Evolutionary conservation across 2,113 vertebrate species (phyloP).

Genomic region (Deroptyus accipitrinus): DNA sequence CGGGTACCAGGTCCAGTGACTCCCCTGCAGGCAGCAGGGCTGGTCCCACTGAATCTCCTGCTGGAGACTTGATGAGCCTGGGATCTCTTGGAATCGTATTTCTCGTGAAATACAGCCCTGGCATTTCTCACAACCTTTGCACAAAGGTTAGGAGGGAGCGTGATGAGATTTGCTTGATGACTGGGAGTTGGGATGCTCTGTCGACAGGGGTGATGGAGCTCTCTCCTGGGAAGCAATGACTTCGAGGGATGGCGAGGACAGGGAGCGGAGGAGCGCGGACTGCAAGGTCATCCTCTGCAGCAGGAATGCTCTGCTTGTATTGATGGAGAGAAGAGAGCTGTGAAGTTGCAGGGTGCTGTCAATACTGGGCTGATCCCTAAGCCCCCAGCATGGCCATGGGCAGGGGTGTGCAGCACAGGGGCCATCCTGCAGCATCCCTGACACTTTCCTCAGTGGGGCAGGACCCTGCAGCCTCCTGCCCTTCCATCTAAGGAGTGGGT

Average conservation of each 20-base stretch:
- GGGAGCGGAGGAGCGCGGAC: fast-evolving
- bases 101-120: slow-evolving; percentile 40
- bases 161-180: slow-evolving; percentile 5
- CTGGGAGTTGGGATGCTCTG: background rate
- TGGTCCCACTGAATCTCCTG: fast-evolving
- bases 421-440: fast-evolving
- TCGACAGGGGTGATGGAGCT: background rate
- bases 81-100: fast-evolving
- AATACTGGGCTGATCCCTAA: background rate
- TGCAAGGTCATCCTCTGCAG: background rate
- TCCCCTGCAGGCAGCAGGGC: background rate
- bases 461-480: background rate
- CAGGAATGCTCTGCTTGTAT: background rate
- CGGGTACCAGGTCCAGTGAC: background rate
- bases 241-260: background rate
- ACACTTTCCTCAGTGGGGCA: fast-evolving
- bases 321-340: fast-evolving
- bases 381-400: fast-evolving
- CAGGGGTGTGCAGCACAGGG: background rate
- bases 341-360: background rate
- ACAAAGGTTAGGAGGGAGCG: slow-evolving; percentile 37
- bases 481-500: background rate
- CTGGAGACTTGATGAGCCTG: background rate
- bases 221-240: background rate
- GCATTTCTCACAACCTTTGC: slow-evolving; percentile 54